phyloP scores from a whole-genome alignment of 2,113 vertebrate genomes.

The Platysteira castanea region DNA sequence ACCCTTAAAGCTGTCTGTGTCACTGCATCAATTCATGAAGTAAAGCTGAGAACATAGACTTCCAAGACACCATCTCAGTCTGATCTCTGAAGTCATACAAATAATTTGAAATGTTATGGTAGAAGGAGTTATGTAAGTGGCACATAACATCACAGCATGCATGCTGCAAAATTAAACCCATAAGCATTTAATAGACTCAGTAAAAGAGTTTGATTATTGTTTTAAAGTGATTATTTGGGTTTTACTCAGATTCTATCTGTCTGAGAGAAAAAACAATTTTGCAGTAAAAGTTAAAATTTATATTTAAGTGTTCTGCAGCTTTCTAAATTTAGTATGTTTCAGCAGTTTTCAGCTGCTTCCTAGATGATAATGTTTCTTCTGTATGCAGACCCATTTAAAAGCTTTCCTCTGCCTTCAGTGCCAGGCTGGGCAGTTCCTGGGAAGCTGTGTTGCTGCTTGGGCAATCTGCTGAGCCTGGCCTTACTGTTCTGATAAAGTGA shows the following conservation, averaged over 20 bases:
- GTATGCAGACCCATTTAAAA: not conserved
- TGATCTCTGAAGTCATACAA: not conserved
- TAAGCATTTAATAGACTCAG: not conserved
- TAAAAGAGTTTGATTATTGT: not conserved
- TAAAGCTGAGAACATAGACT: not conserved
- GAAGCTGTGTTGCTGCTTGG: not conserved
- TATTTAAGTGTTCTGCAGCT: not conserved
- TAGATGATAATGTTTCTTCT: not conserved
- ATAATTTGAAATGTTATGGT: not conserved
- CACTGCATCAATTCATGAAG: not conserved
- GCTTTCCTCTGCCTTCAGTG: not conserved
- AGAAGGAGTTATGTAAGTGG: not conserved
- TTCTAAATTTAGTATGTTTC: not conserved
- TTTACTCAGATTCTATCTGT: not conserved
- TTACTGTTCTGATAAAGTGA: not conserved
- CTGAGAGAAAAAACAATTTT: not conserved
- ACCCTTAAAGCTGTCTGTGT: not conserved
- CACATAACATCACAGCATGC: not conserved
- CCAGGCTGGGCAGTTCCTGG: not conserved
- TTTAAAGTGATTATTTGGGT: not conserved
- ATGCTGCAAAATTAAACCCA: not conserved
- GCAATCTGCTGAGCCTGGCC: not conserved
- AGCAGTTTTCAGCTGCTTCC: not conserved
- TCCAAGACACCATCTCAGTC: not conserved
- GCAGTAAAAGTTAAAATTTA: not conserved